A percentile compares a stretch with the other conserved stretches of the same genome.
phyloP scores from a whole-genome alignment of 2,888 invertebrate species.

The Pteria penguin region DNA sequence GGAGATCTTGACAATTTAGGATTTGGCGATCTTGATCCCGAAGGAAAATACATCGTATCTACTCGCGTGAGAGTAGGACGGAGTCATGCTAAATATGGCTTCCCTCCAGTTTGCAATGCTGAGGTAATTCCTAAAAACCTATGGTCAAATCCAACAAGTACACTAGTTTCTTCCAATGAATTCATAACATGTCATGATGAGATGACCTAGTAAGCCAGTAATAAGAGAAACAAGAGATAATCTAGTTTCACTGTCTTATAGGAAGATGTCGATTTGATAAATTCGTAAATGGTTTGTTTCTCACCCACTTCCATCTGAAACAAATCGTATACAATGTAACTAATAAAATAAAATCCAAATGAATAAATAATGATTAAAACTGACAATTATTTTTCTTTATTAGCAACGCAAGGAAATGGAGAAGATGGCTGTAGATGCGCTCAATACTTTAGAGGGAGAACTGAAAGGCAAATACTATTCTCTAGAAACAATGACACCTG shows the following conservation, averaged over 20 bases:
- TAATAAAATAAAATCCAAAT: too few species aligned
- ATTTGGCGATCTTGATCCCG: constrained; percentile 90
- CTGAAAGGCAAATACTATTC: constrained; percentile 78
- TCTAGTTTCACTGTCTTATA: too few species aligned
- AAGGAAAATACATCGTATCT: constrained; percentile 86
- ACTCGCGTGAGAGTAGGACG: constrained; percentile 74
- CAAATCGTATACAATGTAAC: too few species aligned
- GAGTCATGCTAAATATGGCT: constrained; percentile 69
- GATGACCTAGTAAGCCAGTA: too few species aligned
- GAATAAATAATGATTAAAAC: not conserved
- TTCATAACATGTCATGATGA: too few species aligned
- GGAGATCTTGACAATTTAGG: constrained; percentile 93
- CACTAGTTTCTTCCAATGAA: too few species aligned
- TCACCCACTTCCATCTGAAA: too few species aligned
- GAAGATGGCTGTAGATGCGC: constrained; percentile 54
- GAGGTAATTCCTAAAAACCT: too few species aligned
- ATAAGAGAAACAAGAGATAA: too few species aligned
- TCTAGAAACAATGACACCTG: constrained; percentile 69
- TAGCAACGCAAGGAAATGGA: constrained; percentile 71
- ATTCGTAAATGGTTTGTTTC: too few species aligned
- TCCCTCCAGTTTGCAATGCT: constrained; percentile 88
- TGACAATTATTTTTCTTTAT: not conserved
- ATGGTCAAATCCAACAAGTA: too few species aligned
- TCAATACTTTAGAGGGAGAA: constrained; percentile 65
- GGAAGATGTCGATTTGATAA: too few species aligned